These are phyloP conservation scores for Tenthredo distinguenda DNA, from an alignment of 2,888 invertebrate species.

Conservation along the genomic window DNA sequence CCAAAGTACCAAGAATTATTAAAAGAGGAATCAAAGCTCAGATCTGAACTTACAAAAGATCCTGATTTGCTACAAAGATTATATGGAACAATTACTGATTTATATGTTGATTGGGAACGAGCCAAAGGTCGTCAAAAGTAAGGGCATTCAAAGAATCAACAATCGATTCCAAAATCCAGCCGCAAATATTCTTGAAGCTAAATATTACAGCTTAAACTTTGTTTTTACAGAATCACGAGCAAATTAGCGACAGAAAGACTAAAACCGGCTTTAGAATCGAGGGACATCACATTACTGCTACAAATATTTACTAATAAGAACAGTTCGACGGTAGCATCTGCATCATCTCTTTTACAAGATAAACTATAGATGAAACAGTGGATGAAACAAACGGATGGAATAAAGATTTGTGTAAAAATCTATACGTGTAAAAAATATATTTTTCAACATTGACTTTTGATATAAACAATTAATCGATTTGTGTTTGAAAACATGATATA, in stretches of 20 bases:
- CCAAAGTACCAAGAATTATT: conserved; percentile 71
- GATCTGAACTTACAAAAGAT: conserved; percentile 66
- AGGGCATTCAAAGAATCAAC: not conserved
- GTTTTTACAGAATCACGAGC: conserved; percentile 67
- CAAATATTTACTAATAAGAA: conserved; percentile 66
- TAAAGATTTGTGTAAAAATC: conserved; percentile 65
- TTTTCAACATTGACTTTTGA: conserved; percentile 71
- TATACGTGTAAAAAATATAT: conserved; percentile 77
- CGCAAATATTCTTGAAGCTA: not conserved
- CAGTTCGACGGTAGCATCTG: not conserved
- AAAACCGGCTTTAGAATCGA: conserved; percentile 67
- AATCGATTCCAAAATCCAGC: not conserved
- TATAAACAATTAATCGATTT: conserved; percentile 67
- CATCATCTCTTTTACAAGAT: not conserved
- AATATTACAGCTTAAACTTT: not conserved
- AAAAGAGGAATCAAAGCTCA: conserved; percentile 66
- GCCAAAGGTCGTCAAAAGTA: conserved; percentile 73
- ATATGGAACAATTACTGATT: conserved; percentile 69
- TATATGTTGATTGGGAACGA: conserved; percentile 76
- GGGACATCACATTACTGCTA: conserved; percentile 67
- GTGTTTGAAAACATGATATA: conserved; percentile 65
- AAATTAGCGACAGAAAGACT: conserved; percentile 69
- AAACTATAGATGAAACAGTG: not conserved
- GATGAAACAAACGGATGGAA: not conserved
- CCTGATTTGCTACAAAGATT: conserved; percentile 69